Evolutionary conservation across 2,888 invertebrate genomes (phyloP), one percentile per base, ranked within the genome.

Genomic region (Eupeodes latifasciatus): DNA sequence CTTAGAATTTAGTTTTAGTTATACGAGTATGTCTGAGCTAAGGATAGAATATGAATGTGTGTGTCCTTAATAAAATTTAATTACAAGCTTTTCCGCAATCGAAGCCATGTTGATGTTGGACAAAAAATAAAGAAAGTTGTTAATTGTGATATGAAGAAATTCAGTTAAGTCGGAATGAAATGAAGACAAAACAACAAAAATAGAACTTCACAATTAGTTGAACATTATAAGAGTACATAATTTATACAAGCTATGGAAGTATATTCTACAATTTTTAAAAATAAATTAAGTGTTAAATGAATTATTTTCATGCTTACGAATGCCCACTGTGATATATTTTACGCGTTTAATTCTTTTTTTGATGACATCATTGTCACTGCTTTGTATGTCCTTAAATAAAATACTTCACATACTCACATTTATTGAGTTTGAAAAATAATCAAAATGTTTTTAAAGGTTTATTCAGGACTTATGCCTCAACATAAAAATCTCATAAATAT

Each of bases 1-100:
- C 74, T 72, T 53, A 66, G 61, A 74, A 84, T 64, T 76, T 64
- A 80, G 36, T 81, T 61, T 19, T 36, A 62, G 59, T 72, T 55
- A 55, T 40, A 40, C 40, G 5, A 5, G 40, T 40, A 40, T 51
- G 53, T 78, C 47, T 59, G 75, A 47, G 47, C 44, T 57, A 53
- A 51, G 36, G 64, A 47, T 40, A 40, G 19, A 64, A 66, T 47
- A 66, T 71, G 53, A 75, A 47, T 80, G 55, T 59, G 59, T 64
- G 75, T 74, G 84, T 79, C 53, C 77, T 81, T 77, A 84, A 84
- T 77, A 76, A 77, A 84, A 87, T 83, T 84, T 84, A 87, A 87
- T 87, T 87, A 77, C 72, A 61, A 84, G 44, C 76, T 71, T 76
- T 59, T 72, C 14, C 16, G 49, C 62, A 75, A 67, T 62, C 19